Conservation (phyloP, 2,888 invertebrate genomes). For the Strigamia crassipes region DNA sequence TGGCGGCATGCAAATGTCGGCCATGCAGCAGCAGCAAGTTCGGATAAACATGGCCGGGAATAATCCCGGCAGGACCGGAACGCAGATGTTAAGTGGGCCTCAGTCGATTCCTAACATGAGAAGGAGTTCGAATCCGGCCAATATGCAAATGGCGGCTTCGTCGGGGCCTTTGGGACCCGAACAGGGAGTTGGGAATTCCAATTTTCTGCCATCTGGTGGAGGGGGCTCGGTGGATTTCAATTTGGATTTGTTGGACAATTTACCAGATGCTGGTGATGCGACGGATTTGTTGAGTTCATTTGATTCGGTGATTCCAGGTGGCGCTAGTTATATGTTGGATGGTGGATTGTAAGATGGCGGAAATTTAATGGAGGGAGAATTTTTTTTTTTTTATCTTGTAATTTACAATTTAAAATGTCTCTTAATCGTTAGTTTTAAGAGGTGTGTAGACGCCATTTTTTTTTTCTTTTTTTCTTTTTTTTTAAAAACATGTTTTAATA, state of each 20-base stretch:
- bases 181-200: constrained; percentile 51
- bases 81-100: neutral
- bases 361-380: neutral
- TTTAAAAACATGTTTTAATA: too few relatives aligned
- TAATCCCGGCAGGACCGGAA: constrained; percentile 13
- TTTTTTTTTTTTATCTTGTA: too few relatives aligned
- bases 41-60: constrained; percentile 53
- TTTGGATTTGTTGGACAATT: constrained; percentile 82
- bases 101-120: constrained; percentile 51
- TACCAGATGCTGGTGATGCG: constrained; percentile 64
- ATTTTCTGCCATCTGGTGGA: constrained; percentile 51
- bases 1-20: constrained; percentile 51
- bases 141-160: constrained; percentile 54
- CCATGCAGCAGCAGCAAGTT: constrained; percentile 52
- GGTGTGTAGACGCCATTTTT: too few relatives aligned
- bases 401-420: neutral
- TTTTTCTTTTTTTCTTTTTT: too few relatives aligned
- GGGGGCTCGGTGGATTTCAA: constrained; percentile 67
- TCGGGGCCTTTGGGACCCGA: constrained; percentile 50
- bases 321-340: constrained; percentile 46
- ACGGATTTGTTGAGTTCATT: constrained; percentile 82
- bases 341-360: constrained; percentile 40
- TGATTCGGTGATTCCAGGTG: constrained; percentile 67
- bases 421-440: neutral
- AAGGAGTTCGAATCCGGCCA: constrained; percentile 51